phyloP scores from a whole-genome alignment of 2,888 invertebrate species.

The Stenolophus ochropezus region DNA sequence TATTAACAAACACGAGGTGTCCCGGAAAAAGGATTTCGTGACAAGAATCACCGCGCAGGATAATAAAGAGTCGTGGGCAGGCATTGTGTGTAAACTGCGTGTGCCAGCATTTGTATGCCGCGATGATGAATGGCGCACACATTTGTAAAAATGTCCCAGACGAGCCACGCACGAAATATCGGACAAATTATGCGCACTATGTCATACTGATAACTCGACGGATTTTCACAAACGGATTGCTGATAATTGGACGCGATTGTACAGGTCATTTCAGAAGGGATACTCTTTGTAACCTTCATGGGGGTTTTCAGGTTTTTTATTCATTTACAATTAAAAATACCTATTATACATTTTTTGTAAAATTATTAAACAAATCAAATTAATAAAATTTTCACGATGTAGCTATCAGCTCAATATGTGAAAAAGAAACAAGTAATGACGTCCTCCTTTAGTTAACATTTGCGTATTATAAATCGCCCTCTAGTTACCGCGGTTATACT shows the following conservation, averaged over 20 bases:
- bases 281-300: too few species aligned
- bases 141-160: conserved; percentile 34
- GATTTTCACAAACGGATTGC: not conserved
- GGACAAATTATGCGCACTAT: conserved; percentile 27
- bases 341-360: too few species aligned
- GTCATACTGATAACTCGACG: not conserved
- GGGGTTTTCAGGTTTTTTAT: too few species aligned
- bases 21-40: conserved; percentile 55
- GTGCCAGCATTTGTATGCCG: conserved; percentile 36
- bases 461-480: too few species aligned
- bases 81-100: conserved; percentile 44
- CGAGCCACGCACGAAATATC: conserved; percentile 27
- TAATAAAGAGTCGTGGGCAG: conserved; percentile 35
- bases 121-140: conserved; percentile 24
- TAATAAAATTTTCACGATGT: too few species aligned
- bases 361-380: too few species aligned
- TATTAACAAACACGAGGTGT: conserved; percentile 48
- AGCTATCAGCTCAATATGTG: too few species aligned
- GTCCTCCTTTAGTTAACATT: too few species aligned
- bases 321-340: too few species aligned
- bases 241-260: not conserved
- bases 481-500: too few species aligned
- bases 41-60: conserved; percentile 44
- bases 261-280: too few species aligned
- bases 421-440: too few species aligned